Base-by-base conservation (phyloP, 1,140 invertebrate species). In the Stegodyphus mimosarum region DNA sequence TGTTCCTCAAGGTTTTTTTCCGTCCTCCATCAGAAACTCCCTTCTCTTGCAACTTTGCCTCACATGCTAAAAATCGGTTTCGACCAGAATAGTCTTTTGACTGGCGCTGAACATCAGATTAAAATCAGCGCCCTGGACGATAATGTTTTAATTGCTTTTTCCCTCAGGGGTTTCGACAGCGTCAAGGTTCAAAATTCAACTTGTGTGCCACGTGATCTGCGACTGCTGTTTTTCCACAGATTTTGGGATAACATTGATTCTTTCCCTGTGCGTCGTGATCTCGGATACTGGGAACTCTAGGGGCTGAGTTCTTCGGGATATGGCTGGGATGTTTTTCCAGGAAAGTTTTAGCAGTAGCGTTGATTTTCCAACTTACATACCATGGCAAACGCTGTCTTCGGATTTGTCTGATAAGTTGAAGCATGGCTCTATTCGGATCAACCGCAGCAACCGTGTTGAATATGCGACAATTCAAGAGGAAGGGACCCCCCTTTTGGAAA, bases 321-420 rank as follows among this genome's bases (percentile, higher is more conserved):
- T 83, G 71, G 53, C 78, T 13, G 55, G 52, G 4, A 78, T 77
- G 71, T 88, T 88, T 66, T 79, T 88, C 18, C 86, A 87, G 18
- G 88, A 88, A 49, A 88, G 88, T 77, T 87, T 87, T 51, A 87
- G 69, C 15, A 85, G 81, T 52, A 88, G 88, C 53, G 79, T 88
- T n/a, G 88, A 88, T 53, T 87, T 88, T 18, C 88, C 88, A 5
- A 84, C 88, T 7, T 88, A 88, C 53, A 88, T 88, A 11, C 86
- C 86, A 6, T 88, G 88, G 88, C 87, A 88, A 60, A 88, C 87
- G 6, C 66, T 88, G 48, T 88, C 88, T 7, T 86, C 87, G 67
- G 88, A 88, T 70, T 60, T 88, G 15, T 84, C 87, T 9, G 80
- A 87, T 53, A 84, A 86, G 70, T 53, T 88, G 15, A 88, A 87